Base-by-base conservation (phyloP, 2,113 vertebrate species). In the Eubucco bourcierii region DNA sequence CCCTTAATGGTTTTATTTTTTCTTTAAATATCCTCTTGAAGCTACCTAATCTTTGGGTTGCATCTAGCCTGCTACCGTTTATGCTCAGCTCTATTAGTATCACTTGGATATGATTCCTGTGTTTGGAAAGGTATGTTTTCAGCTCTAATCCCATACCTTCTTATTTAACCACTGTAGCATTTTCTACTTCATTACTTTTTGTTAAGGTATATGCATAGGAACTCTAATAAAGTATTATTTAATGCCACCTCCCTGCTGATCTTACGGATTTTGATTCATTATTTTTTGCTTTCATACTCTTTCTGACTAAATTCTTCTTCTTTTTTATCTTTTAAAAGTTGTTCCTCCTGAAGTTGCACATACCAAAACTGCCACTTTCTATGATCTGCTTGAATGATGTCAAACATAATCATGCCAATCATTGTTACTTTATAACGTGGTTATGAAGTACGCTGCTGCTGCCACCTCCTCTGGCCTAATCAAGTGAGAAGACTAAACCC, bases 31-130 rank as follows among this genome's bases (percentile, higher is more conserved):
- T 95, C 39, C 73, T 74, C 58, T 94, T 94, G 1, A 3, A 41
- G 44, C 53, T 78, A 34, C 65, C 55, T 84, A 81, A 86, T 94
- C 87, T 91, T 78, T 65, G 39, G 77, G 87, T 94, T 84, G 88
- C 80, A 91, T 94, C 85, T 93, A 86, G 73, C 65, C 59, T 88
- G 58, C 50, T 75, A n/a, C 72, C 91, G 87, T 87, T 94, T 85
- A 90, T 90, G 90, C 61, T 83, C 50, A 72, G 44, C 88, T 94
- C 90, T 94, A 52, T 86, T 94, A 94, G 75, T 83, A 77, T 94
- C 85, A 94, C 61, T 92, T 88, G 58, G 24, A 34, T 65, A 84
- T 72, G 91, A 94, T 93, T 93, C 93, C 90, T 44, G 25, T 94
- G 76, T 94, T 94, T 88, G 70, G 84, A 92, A 83, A 58, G 84